These are phyloP conservation scores for Nicator chloris DNA, from an alignment of 2,113 vertebrate species.

Conservation along the genomic window DNA sequence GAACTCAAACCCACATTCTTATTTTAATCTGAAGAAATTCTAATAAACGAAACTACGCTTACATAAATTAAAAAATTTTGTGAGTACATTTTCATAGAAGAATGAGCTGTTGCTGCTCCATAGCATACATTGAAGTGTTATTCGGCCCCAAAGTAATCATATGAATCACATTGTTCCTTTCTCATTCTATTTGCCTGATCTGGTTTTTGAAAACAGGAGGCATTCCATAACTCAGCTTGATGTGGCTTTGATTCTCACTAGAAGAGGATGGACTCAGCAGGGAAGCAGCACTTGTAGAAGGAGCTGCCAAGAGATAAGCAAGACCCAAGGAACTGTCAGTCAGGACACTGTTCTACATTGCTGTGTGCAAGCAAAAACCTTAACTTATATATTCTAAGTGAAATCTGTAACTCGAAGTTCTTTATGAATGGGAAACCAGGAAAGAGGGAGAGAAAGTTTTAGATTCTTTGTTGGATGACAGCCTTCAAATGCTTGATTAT, in stretches of 20 bases:
- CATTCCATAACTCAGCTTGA: neutral
- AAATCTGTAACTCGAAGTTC: neutral
- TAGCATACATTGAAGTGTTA: neutral
- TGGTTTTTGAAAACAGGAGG: neutral
- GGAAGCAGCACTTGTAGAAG: neutral
- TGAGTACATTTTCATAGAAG: neutral
- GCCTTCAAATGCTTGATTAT: neutral
- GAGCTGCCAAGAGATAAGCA: neutral
- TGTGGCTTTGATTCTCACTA: neutral
- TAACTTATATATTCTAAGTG: neutral
- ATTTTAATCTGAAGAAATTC: neutral
- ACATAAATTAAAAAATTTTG: neutral
- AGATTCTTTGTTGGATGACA: neutral
- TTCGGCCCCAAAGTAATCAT: neutral
- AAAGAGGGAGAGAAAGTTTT: neutral
- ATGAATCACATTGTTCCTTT: neutral
- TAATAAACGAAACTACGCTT: neutral
- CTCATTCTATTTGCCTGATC: neutral
- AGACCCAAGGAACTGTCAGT: neutral
- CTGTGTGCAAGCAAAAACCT: neutral
- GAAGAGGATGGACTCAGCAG: neutral
- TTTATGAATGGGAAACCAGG: neutral
- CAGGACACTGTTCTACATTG: neutral
- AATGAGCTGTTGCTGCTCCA: neutral
- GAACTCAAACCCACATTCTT: neutral